Evolutionary conservation across 2,888 invertebrate species (phyloP).

Genomic region (Scrobipalpa costella): DNA sequence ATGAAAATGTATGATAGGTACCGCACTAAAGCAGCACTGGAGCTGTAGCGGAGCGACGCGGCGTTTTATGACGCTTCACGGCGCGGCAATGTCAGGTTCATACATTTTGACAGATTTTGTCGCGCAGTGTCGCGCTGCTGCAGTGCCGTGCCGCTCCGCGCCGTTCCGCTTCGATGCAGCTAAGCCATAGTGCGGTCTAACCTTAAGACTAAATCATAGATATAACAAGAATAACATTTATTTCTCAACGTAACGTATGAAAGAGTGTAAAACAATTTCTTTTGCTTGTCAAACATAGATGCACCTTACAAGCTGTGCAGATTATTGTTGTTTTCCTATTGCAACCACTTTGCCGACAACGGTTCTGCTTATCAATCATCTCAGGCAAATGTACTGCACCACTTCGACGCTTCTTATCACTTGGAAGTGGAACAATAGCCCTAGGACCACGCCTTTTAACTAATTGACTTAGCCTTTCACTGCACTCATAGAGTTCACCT

Average conservation of each 20-base stretch:
- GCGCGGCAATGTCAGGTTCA: no score
- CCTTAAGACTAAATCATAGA: no score
- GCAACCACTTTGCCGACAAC: neutral
- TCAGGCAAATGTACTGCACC: constrained; percentile 1
- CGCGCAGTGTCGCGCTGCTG: no score
- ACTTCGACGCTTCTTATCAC: constrained; percentile 1
- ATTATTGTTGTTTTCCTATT: neutral
- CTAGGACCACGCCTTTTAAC: neutral
- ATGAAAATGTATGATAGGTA: no score
- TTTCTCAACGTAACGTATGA: neutral
- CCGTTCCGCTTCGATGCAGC: no score
- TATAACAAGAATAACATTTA: no score
- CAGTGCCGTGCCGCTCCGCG: no score
- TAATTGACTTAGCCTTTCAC: neutral
- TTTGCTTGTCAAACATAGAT: constrained; percentile 4
- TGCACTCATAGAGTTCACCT: neutral
- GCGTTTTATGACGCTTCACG: no score
- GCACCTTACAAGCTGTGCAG: neutral
- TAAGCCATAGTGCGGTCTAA: no score
- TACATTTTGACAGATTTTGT: no score
- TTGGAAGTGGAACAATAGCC: neutral
- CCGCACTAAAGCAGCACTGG: no score
- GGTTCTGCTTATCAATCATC: neutral
- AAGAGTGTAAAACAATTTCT: constrained; percentile 14
- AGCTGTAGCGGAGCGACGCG: no score